These are phyloP conservation scores for Arnoldichthys spilopterus DNA, from an alignment of 2,797 vertebrate species.

Conservation along the genomic window DNA sequence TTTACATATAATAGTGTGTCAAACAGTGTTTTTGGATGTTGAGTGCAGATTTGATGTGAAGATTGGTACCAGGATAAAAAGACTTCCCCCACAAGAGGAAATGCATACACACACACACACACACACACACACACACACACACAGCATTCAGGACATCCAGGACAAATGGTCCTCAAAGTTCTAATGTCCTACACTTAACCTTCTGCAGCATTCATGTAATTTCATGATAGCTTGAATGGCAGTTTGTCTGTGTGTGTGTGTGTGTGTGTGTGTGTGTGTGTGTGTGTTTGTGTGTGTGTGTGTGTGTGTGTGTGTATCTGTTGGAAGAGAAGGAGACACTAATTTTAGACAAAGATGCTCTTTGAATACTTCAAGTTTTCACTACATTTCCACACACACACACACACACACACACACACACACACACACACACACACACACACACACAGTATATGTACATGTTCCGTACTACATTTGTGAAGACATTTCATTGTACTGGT, in stretches of 20 bases:
- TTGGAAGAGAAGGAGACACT: slow-evolving; percentile 23
- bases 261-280: neutral
- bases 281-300: too few relatives aligned
- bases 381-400: slow-evolving; percentile 12
- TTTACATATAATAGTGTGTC: too few relatives aligned
- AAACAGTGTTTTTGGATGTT: too few relatives aligned
- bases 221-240: neutral
- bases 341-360: slow-evolving; percentile 45
- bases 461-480: too few relatives aligned
- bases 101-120: too few relatives aligned
- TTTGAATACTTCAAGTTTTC: slow-evolving; percentile 41
- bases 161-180: neutral
- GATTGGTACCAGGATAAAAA: neutral
- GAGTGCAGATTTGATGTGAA: too few relatives aligned
- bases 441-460: too few relatives aligned
- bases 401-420: slow-evolving; percentile 6
- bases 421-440: too few relatives aligned
- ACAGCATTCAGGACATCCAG: neutral
- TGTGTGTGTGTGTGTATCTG: too few relatives aligned
- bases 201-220: slow-evolving; percentile 1
- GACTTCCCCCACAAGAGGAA: too few relatives aligned
- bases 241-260: neutral
- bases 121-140: neutral
- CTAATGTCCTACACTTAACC: slow-evolving; percentile 4
- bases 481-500: too few relatives aligned